Percentiles rank a stretch among this genome's conserved stretches.
These are phyloP conservation scores for Spinus olivaceus DNA, from an alignment of 2,797 vertebrate species.

Conservation along the genomic window DNA sequence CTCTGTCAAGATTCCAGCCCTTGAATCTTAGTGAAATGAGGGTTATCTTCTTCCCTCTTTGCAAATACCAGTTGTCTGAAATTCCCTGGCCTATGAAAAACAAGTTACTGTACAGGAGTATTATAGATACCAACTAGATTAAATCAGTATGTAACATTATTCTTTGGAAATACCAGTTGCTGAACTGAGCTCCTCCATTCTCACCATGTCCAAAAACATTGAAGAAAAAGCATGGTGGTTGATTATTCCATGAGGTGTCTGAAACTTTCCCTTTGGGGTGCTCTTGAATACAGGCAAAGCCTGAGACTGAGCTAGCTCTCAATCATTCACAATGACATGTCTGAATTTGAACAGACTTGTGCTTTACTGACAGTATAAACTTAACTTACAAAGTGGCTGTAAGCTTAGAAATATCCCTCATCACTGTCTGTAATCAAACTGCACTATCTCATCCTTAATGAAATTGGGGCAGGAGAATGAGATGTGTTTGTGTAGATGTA, in stretches of 20 bases:
- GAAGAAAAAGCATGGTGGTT: not conserved
- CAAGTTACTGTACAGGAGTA: not conserved
- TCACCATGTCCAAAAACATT: not conserved
- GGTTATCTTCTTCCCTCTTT: not conserved
- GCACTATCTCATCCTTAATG: not conserved
- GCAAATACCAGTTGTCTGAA: not conserved
- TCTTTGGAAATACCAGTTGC: not conserved
- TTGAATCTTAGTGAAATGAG: not conserved
- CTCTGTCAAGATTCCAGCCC: not conserved
- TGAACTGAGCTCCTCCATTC: not conserved
- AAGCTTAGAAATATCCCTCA: not conserved
- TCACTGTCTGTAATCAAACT: not conserved
- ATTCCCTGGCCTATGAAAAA: not conserved
- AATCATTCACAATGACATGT: not conserved
- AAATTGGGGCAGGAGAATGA: not conserved
- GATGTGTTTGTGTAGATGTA: not conserved
- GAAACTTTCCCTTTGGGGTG: not conserved
- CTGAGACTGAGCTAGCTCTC: not conserved
- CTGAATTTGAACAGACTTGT: not conserved
- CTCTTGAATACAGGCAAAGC: not conserved
- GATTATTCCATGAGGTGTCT: not conserved
- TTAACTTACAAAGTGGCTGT: not conserved
- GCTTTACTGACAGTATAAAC: not conserved
- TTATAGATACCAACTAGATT: not conserved
- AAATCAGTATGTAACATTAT: not conserved